phyloP scores from a whole-genome alignment of 2,113 vertebrate species.

The Azemiops feae region DNA sequence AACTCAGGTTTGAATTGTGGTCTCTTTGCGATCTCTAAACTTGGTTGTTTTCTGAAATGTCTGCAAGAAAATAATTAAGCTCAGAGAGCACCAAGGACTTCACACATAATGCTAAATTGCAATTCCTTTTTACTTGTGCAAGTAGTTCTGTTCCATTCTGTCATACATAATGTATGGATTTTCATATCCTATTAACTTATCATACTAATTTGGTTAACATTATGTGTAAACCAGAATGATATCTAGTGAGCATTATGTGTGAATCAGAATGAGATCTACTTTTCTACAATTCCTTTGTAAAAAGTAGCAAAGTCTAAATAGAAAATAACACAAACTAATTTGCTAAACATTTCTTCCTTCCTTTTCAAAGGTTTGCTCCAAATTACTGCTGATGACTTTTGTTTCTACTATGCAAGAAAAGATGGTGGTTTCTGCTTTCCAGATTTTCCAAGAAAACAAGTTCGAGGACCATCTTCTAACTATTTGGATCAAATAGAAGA shows the following conservation, averaged over 20 bases:
- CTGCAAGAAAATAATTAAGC: background rate
- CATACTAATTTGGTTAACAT: background rate
- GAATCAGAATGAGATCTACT: background rate
- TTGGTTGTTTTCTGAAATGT: too few species aligned
- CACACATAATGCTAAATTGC: background rate
- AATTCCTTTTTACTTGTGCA: background rate
- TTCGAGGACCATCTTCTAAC: slow-evolving; percentile 91
- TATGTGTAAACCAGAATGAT: background rate
- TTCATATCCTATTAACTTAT: background rate
- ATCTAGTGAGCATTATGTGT: background rate
- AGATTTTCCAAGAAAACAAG: slow-evolving; percentile 94
- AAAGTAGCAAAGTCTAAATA: background rate
- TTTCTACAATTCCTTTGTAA: background rate
- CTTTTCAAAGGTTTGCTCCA: slow-evolving; percentile 89
- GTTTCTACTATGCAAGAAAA: slow-evolving; percentile 90
- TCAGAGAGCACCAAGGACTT: background rate
- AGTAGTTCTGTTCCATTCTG: background rate
- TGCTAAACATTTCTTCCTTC: slow-evolving; percentile 58
- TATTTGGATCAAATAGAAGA: slow-evolving; percentile 91
- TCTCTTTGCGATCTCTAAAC: too few species aligned
- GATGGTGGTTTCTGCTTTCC: slow-evolving; percentile 92
- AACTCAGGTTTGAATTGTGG: background rate
- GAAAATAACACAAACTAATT: background rate
- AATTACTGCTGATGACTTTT: slow-evolving; percentile 96
- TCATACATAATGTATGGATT: background rate